These are phyloP conservation scores for Paelopatides confundens DNA, from an alignment of 53 echinoderm and acorn worm species.

Conservation along the genomic window DNA sequence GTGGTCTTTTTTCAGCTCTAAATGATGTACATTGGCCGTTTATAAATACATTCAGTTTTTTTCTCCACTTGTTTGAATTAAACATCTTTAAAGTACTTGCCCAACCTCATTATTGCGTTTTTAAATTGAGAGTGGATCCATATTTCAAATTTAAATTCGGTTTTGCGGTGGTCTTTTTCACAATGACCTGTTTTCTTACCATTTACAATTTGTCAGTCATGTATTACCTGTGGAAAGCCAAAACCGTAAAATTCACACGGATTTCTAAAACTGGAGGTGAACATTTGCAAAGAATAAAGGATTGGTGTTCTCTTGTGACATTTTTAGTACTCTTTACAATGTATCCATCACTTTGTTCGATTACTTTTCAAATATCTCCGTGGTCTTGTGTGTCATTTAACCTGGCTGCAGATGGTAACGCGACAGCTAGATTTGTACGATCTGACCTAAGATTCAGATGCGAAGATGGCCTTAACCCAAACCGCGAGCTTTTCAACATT, in stretches of 20 bases:
- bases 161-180: not conserved
- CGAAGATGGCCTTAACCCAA: not conserved
- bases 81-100: not conserved
- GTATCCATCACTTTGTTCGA: slow-evolving; percentile 13
- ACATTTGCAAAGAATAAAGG: not conserved
- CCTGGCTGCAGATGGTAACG: not conserved
- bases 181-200: not conserved
- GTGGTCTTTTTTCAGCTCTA: slow-evolving; percentile 4
- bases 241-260: not conserved
- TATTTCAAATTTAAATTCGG: not conserved
- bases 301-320: slow-evolving; percentile 1
- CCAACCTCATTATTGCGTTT: not conserved
- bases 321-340: not conserved
- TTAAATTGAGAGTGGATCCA: not conserved
- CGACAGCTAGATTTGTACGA: not conserved
- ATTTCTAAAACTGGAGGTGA: not conserved
- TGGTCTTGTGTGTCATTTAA: not conserved
- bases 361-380: slow-evolving; percentile 10
- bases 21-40: slow-evolving; percentile 10
- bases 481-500: not conserved
- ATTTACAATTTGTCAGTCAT: not conserved
- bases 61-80: slow-evolving; percentile 7
- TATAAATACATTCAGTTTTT: not conserved
- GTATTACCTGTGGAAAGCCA: not conserved
- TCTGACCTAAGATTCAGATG: slow-evolving; percentile 11